Percentiles rank a stretch among this genome's conserved stretches.
Evolutionary conservation across 2,113 vertebrate species (phyloP).

Genomic region (human): DNA sequence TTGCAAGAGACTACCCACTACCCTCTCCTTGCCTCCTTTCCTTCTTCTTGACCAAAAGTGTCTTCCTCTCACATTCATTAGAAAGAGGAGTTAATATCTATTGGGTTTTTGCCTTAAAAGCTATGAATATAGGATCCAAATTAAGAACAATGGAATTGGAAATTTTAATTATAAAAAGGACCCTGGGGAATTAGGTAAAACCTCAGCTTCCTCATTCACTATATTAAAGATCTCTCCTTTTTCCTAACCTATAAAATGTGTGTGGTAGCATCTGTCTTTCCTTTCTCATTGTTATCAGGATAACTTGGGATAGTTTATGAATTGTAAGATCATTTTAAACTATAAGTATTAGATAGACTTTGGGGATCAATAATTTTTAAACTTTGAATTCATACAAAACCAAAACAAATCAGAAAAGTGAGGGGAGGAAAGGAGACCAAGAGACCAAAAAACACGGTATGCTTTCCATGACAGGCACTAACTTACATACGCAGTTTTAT

Average conservation of each 20-base stretch:
- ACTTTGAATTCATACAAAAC: neutral
- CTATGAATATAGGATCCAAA: neutral
- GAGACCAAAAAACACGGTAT: neutral
- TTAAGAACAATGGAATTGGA: neutral
- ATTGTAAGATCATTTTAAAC: neutral
- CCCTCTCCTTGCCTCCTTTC: neutral
- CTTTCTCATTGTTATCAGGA: neutral
- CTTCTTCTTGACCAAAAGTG: neutral
- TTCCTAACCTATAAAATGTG: neutral
- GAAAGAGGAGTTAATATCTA: neutral
- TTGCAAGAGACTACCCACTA: rapidly evolving
- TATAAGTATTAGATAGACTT: neutral
- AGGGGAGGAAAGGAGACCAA: neutral
- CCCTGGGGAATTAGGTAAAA: neutral
- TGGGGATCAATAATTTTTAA: neutral
- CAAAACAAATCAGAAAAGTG: neutral
- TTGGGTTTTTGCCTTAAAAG: neutral
- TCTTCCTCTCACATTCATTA: neutral
- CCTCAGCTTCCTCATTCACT: neutral
- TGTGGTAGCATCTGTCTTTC: neutral
- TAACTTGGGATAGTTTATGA: neutral
- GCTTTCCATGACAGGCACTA: neutral
- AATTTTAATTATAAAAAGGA: neutral
- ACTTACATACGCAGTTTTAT: neutral
- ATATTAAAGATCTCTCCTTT: neutral